Percentiles rank a stretch among this genome's conserved stretches.
phyloP scores from a whole-genome alignment of 1,140 invertebrate genomes.

The Tribolium castaneum region DNA sequence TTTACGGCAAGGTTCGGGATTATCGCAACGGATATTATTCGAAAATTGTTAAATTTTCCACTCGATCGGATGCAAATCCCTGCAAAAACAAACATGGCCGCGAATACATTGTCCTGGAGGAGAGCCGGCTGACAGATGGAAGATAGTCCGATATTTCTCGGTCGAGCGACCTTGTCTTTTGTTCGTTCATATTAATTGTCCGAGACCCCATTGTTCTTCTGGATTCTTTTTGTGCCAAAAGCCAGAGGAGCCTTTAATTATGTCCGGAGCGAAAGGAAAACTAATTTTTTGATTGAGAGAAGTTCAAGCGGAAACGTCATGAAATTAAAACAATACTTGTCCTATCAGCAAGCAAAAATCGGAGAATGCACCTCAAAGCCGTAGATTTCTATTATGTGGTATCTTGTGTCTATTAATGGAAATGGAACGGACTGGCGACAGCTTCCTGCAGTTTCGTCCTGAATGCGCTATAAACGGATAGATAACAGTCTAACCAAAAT shows the following conservation, averaged over 20 bases:
- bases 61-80: neutral
- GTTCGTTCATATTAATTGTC: conserved; percentile 33
- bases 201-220: conserved; percentile 6
- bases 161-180: conserved; percentile 19
- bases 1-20: neutral
- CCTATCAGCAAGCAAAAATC: no score
- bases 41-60: conserved; percentile 15
- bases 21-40: neutral
- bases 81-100: neutral
- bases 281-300: neutral
- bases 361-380: no score
- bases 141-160: conserved; percentile 31
- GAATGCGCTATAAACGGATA: neutral
- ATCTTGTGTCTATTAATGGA: neutral
- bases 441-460: neutral
- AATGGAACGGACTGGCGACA: neutral
- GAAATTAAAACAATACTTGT: no score
- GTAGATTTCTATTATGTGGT: no score
- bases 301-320: neutral
- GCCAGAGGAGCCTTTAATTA: neutral
- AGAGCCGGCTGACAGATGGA: conserved; percentile 8
- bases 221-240: neutral
- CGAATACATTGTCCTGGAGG: neutral
- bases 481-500: neutral
- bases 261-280: neutral